Conservation (phyloP, 2,888 invertebrate species). For the Carpatolechia fugitivella region DNA sequence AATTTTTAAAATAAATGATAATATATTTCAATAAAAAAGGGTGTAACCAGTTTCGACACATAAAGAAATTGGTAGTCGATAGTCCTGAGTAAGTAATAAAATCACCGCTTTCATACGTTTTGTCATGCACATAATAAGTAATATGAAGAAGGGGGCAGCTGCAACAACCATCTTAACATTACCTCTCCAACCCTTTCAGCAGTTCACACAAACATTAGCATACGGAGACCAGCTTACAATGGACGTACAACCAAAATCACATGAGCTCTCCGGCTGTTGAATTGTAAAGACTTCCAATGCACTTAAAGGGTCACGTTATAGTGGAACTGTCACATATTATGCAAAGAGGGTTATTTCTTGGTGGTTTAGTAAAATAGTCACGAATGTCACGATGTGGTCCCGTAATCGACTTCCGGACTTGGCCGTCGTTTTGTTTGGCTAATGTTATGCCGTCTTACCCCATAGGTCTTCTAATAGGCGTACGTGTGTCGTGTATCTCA, state of each 20-base stretch:
- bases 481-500: not conserved
- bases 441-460: not conserved
- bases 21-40: too few species aligned
- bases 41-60: too few species aligned
- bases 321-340: constrained; percentile 18
- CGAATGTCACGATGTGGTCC: constrained; percentile 25
- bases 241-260: not conserved
- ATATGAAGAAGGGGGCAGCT: not conserved
- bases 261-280: not conserved
- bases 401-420: constrained; percentile 21
- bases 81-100: not conserved
- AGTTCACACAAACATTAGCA: not conserved
- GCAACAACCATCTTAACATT: not conserved
- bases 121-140: not conserved
- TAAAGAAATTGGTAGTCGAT: too few species aligned
- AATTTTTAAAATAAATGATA: too few species aligned
- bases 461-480: constrained; percentile 2
- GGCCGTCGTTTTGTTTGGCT: not conserved
- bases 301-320: not conserved
- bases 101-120: not conserved
- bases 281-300: not conserved
- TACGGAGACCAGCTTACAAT: not conserved
- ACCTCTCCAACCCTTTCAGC: not conserved
- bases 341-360: constrained; percentile 26
- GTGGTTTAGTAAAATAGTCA: constrained; percentile 29